Percentiles rank a stretch among this genome's conserved stretches.
phyloP scores from a whole-genome alignment of 2,888 invertebrate species.

The Cheilosia grossa region DNA sequence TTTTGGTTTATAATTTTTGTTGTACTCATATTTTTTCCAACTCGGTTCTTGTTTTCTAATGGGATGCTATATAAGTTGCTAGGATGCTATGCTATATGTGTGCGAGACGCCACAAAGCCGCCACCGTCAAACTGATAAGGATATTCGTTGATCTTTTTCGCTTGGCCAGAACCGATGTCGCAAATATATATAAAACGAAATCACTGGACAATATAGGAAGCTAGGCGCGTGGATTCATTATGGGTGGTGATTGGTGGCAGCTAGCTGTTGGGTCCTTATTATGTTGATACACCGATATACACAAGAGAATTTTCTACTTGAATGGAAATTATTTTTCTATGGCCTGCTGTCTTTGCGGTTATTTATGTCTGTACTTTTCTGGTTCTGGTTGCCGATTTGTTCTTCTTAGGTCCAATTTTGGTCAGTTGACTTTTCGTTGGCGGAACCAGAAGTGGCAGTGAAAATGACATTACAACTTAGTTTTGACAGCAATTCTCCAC shows the following conservation, averaged over 20 bases:
- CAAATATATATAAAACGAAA: slow-evolving; percentile 26
- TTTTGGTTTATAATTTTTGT: slow-evolving; percentile 73
- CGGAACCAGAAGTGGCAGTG: slow-evolving; percentile 47
- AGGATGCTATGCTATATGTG: slow-evolving; percentile 24
- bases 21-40: slow-evolving; percentile 54
- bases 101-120: slow-evolving; percentile 59
- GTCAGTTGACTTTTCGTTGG: slow-evolving; percentile 63
- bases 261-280: slow-evolving; percentile 31
- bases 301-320: slow-evolving; percentile 62
- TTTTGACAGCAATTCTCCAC: slow-evolving; percentile 56
- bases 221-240: slow-evolving; percentile 38
- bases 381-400: slow-evolving; percentile 24
- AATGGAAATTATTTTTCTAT: slow-evolving; percentile 69
- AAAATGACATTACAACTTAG: slow-evolving; percentile 63
- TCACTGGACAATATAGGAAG: slow-evolving; percentile 36
- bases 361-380: slow-evolving; percentile 49
- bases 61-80: slow-evolving; percentile 38
- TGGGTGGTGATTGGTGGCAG: not conserved
- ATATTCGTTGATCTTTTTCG: slow-evolving; percentile 63
- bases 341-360: slow-evolving; percentile 65
- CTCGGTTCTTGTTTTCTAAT: slow-evolving; percentile 59
- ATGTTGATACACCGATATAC: slow-evolving; percentile 29
- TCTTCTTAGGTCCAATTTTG: slow-evolving; percentile 24
- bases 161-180: slow-evolving; percentile 53
- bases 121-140: slow-evolving; percentile 64